Conservation (phyloP, 1,140 invertebrate species). For the Brachionus paranguensis region DNA sequence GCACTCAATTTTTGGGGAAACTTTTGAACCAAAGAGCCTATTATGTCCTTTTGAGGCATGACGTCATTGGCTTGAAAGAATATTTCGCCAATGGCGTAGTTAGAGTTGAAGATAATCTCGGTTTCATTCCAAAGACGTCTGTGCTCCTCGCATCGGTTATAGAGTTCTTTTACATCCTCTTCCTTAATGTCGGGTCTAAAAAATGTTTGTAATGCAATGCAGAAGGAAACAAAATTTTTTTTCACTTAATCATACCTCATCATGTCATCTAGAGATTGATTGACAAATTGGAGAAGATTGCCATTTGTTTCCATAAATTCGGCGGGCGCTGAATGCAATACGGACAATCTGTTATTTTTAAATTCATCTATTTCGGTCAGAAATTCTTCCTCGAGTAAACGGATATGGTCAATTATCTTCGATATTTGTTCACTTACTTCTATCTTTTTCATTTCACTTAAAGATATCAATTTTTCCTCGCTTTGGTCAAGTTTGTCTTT, state of each 20-base stretch:
- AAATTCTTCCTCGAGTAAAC: slow-evolving; percentile 24
- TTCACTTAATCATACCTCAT: neutral
- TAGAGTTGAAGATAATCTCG: slow-evolving; percentile 37
- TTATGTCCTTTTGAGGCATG: slow-evolving; percentile 25
- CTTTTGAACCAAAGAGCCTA: slow-evolving; percentile 14
- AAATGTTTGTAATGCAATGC: neutral
- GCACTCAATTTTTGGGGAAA: slow-evolving; percentile 34
- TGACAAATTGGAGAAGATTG: slow-evolving; percentile 37
- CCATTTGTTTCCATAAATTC: slow-evolving; percentile 37
- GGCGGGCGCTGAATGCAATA: slow-evolving; percentile 11
- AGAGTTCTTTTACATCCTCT: slow-evolving; percentile 37
- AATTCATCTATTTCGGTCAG: slow-evolving; percentile 35
- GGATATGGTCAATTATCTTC: slow-evolving; percentile 28
- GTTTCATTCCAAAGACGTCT: slow-evolving; percentile 34
- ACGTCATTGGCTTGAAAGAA: slow-evolving; percentile 6
- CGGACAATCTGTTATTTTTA: slow-evolving; percentile 23
- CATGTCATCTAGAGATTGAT: slow-evolving; percentile 34
- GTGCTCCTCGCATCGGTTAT: slow-evolving; percentile 36
- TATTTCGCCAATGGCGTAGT: slow-evolving; percentile 30
- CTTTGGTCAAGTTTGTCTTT: slow-evolving; percentile 37
- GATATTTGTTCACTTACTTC: slow-evolving; percentile 36
- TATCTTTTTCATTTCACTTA: slow-evolving; percentile 30
- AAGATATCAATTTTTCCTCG: slow-evolving; percentile 3
- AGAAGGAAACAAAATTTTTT: neutral
- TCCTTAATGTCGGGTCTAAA: slow-evolving; percentile 32